Conservation (phyloP, 2,888 invertebrate species). For the Oscheius onirici region DNA sequence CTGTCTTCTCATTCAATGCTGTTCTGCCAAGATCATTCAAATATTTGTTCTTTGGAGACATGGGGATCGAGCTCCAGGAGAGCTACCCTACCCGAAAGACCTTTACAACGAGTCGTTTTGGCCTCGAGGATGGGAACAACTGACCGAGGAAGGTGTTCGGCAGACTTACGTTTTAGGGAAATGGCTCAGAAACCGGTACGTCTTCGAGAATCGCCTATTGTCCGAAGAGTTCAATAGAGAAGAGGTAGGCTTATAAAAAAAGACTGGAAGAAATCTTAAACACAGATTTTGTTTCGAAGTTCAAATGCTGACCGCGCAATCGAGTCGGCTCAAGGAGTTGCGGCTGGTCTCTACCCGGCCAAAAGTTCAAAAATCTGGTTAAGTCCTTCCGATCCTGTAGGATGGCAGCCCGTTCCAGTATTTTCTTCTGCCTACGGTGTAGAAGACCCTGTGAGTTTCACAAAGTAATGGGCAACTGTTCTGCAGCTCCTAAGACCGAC, state of each 20-base stretch:
- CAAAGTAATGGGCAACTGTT: conserved; percentile 5
- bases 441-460: conserved; percentile 48
- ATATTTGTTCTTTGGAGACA: conserved; percentile 77
- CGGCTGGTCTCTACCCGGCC: conserved; percentile 81
- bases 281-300: conserved; percentile 68
- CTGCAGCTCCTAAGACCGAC: conserved; percentile 54
- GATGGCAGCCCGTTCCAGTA: conserved; percentile 56
- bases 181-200: conserved; percentile 18
- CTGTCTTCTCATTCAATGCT: background rate
- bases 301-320: conserved; percentile 72
- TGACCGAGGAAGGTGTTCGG: conserved; percentile 34
- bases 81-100: conserved; percentile 51
- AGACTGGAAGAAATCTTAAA: background rate
- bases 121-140: conserved; percentile 49
- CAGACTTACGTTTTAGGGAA: conserved; percentile 18
- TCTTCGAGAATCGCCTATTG: background rate
- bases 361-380: conserved; percentile 7
- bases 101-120: conserved; percentile 41
- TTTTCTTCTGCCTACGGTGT: conserved; percentile 37
- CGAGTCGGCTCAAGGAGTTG: conserved; percentile 85
- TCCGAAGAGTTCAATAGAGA: conserved; percentile 6
- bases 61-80: conserved; percentile 65
- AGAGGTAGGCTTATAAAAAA: background rate
- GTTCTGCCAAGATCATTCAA: background rate
- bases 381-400: background rate